Base-by-base conservation (phyloP, 2,888 invertebrate species). In the Meiosimyza decipiens region DNA sequence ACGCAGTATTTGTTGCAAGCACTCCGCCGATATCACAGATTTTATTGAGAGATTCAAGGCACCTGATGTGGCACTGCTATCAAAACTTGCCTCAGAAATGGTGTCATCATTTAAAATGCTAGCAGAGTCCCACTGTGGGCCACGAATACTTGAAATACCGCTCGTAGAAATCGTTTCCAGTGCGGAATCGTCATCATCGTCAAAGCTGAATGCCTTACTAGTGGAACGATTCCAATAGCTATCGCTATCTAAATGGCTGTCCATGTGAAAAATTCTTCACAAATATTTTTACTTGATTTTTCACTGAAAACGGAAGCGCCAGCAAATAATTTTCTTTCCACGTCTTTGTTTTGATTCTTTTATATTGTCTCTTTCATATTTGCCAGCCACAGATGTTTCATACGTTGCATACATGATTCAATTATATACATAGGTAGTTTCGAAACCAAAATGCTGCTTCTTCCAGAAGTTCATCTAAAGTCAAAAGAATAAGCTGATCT, bases 161-260 rank as follows among this genome's bases (percentile, higher is more conserved):
- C 80, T 79, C 33, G 80, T 71, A 40, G 77, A 77, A 16, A 71
- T 64, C 11, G 13, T 50, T 13, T 49, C 50, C 55, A 22, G 40
- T 5, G 15, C 6, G 49, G 50, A 13, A 79, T 93, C 92, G 79
- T 93, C 93, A 74, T 93, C 94, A 78, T 94, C 94, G 79, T 94
- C 94, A 82, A 95, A 95, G 84, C 90, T 92, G 79, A 94, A 93
- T 0, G 92, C 92, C 77, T 91, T 91, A 1, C 91, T 91, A 73
- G 91, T 91, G 15, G 91, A 92, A 79, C 91, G 91, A 83, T 93
- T 92, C 95, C 95, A 95, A 86, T 92, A 95, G 79, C 92, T 93
- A 74, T 92, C 92, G 66, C 91, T 91, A 74, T 91, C 91, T 81
- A 86, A 85, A 66, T 80, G 79, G 15, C 69, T 68, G 12, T 82